A percentile compares a stretch with the other conserved stretches of the same genome.
Conservation (phyloP, 2,797 vertebrate genomes). For the Amazona ochrocephala region DNA sequence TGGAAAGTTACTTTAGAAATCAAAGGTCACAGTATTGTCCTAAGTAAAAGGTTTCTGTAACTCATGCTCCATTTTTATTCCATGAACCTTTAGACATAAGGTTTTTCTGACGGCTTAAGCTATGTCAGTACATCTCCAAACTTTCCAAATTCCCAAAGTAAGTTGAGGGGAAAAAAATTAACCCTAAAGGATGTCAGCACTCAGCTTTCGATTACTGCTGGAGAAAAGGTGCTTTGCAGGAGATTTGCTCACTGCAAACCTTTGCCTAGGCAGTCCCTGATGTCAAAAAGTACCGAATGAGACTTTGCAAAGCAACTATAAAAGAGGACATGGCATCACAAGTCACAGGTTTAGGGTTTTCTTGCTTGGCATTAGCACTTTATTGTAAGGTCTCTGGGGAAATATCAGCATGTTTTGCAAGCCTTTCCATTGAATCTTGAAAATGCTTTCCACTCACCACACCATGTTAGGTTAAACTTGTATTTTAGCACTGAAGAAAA, state of each 20-base stretch:
- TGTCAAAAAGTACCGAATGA: neutral
- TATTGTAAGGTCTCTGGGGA: neutral
- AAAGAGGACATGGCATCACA: neutral
- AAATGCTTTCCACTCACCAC: neutral
- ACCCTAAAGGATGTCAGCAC: neutral
- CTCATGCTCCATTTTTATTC: neutral
- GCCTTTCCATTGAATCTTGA: constrained; percentile 3
- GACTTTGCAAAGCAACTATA: neutral
- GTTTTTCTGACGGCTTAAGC: neutral
- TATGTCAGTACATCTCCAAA: neutral
- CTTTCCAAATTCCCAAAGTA: neutral
- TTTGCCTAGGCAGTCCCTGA: neutral
- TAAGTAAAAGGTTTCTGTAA: neutral
- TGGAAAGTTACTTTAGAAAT: neutral
- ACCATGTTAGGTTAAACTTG: neutral
- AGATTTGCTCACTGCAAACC: neutral
- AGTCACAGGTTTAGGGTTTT: neutral
- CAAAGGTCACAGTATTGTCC: neutral
- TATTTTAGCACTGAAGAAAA: constrained; percentile 14
- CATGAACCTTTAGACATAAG: neutral
- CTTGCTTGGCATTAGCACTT: neutral
- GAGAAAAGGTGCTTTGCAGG: neutral
- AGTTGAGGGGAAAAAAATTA: neutral
- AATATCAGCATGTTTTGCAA: neutral
- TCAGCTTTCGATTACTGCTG: neutral